Percentiles rank a stretch among this genome's conserved stretches.
Conservation (phyloP, 2,888 invertebrate species). For the Steinernema carpocapsae region DNA sequence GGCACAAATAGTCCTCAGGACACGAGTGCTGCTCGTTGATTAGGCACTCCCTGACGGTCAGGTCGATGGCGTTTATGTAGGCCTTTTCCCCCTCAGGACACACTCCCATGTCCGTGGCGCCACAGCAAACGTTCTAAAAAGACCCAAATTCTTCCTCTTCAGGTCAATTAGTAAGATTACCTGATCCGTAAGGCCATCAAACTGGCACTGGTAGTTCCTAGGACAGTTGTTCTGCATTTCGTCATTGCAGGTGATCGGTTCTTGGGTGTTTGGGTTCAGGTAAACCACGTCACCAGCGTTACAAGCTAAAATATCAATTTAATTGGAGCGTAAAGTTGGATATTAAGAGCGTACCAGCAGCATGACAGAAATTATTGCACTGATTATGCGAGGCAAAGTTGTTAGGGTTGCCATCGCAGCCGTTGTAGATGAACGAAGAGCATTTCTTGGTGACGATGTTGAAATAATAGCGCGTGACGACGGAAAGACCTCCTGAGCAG, state of each 20-base stretch:
- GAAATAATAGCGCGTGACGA: slow-evolving; percentile 62
- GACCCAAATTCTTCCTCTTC: background rate
- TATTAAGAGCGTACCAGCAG: slow-evolving; percentile 38
- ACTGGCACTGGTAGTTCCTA: slow-evolving; percentile 49
- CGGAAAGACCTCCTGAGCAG: slow-evolving; percentile 56
- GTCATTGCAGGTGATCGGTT: slow-evolving; percentile 56
- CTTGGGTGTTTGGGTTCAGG: slow-evolving; percentile 57
- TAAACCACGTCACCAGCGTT: slow-evolving; percentile 59
- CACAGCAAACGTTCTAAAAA: slow-evolving; percentile 59
- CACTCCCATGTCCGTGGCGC: slow-evolving; percentile 60
- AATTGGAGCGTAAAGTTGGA: background rate
- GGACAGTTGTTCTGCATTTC: slow-evolving; percentile 60
- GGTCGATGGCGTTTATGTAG: slow-evolving; percentile 61
- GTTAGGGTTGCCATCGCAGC: slow-evolving; percentile 63
- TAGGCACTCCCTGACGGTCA: slow-evolving; percentile 55
- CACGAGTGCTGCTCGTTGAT: slow-evolving; percentile 59
- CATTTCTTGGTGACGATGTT: slow-evolving; percentile 65
- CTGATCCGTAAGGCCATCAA: slow-evolving; percentile 39
- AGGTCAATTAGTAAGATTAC: too few species aligned
- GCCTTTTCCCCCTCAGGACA: slow-evolving; percentile 63
- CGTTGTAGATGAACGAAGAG: slow-evolving; percentile 61
- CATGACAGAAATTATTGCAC: slow-evolving; percentile 54
- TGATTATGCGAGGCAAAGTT: slow-evolving; percentile 60
- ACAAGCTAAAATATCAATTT: slow-evolving; percentile 47
- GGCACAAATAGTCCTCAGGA: slow-evolving; percentile 57